These are phyloP conservation scores for Antechinus flavipes DNA, from an alignment of 2,113 vertebrate genomes.

Conservation along the genomic window DNA sequence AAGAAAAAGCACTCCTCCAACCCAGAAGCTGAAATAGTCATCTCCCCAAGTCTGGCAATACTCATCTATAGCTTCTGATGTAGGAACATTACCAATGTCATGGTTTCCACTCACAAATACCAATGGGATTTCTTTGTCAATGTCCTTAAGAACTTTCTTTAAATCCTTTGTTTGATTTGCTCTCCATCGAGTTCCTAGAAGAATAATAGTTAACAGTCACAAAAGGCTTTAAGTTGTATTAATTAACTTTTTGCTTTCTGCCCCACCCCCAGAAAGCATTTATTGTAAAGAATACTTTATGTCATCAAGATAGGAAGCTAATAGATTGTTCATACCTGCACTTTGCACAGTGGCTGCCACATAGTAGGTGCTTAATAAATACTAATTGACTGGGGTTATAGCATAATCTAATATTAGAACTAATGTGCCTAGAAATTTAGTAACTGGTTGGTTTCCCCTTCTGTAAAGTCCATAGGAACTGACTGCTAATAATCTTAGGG, in stretches of 20 bases:
- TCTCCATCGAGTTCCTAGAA: constrained; percentile 88
- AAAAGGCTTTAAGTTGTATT: neutral
- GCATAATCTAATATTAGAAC: neutral
- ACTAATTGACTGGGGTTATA: neutral
- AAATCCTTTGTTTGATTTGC: constrained; percentile 91
- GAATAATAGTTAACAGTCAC: neutral
- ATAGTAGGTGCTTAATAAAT: neutral
- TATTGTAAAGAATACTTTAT: neutral
- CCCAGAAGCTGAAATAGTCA: constrained; percentile 98
- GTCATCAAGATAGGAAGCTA: neutral
- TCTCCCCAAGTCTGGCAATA: constrained; percentile 93
- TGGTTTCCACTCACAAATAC: constrained; percentile 98
- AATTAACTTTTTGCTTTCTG: neutral
- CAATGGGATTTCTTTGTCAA: constrained; percentile 89
- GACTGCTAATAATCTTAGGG: neutral
- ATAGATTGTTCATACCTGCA: neutral
- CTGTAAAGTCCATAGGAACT: neutral
- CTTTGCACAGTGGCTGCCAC: neutral
- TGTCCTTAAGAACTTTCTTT: constrained; percentile 86
- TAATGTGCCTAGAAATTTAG: neutral
- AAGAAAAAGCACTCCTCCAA: constrained; percentile 94
- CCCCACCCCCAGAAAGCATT: neutral
- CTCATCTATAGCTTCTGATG: constrained; percentile 85
- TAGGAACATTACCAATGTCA: constrained; percentile 94
- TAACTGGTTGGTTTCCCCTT: neutral